Evolutionary conservation across 1,140 invertebrate species (phyloP).

Genomic region (Zaprionus gabonicus): DNA sequence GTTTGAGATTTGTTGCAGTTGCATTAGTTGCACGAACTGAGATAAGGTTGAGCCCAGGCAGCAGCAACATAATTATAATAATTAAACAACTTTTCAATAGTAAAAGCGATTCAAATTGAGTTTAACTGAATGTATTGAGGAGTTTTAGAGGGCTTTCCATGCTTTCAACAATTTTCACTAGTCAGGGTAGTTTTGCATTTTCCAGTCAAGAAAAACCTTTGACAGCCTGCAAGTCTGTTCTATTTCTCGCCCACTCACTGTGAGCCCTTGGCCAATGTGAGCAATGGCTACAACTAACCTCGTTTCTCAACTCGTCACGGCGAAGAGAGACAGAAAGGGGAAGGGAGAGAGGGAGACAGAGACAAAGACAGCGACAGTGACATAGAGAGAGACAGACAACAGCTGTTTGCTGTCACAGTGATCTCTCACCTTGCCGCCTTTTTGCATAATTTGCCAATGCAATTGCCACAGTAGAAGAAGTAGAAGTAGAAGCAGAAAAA

Average conservation of each 20-base stretch:
- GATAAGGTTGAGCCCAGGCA: background rate
- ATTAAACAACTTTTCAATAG: background rate
- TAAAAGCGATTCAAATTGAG: background rate
- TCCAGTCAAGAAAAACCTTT: conserved; percentile 6
- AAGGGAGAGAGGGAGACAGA: conserved; percentile 9
- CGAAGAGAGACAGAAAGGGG: background rate
- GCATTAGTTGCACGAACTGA: background rate
- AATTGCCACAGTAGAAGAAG: conserved; percentile 14
- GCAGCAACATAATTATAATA: background rate
- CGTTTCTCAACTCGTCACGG: conserved; percentile 51
- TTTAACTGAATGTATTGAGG: background rate
- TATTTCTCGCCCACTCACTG: conserved; percentile 29
- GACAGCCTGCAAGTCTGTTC: background rate
- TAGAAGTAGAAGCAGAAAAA: background rate
- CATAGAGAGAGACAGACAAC: conserved; percentile 44
- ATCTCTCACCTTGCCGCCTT: conserved; percentile 58
- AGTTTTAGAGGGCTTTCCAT: background rate
- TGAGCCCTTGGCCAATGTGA: conserved; percentile 46
- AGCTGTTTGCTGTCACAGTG: conserved; percentile 75
- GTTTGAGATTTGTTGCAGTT: conserved; percentile 11
- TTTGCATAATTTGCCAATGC: conserved; percentile 47
- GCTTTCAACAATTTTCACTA: background rate
- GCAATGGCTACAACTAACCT: conserved; percentile 56
- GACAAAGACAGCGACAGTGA: background rate
- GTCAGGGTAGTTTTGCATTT: conserved; percentile 22